Base-by-base conservation (phyloP, 2,797 vertebrate genomes). In the Huso huso region DNA sequence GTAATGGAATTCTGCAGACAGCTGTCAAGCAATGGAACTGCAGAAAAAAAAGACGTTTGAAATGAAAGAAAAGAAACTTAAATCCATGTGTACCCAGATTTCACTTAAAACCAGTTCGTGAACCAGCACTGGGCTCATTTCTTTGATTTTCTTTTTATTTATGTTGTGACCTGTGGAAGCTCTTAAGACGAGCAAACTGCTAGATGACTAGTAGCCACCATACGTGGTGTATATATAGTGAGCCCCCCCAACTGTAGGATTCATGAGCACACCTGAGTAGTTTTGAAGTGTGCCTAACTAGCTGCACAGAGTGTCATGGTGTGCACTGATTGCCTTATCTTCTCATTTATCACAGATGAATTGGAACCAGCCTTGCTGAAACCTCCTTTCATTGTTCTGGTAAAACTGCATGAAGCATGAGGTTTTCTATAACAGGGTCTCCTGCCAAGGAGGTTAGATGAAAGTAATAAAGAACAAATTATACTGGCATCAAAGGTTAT, bases 311-410 rank as follows among this genome's bases (percentile, higher is more conserved):
- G 86, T 90, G 92, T 93, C 94, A 87, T 82, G 80, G 91, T 88
- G 91, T 88, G 90, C 92, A 87, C 92, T 93, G 93, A 95, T 95
- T 94, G 93, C 93, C 93, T 95, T 95, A 95, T 95, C 93, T 93
- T 93, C 91, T 92, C 91, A 96, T 97, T 96, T 95, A 93, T 95
- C 92, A 96, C 94, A 97, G 93, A 92, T 96, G 94, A 94, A 89
- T 95, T 95, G 93, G 92, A 93, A 91, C 93, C 93, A 91, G 87
- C 93, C 94, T 93, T 92, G 93, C 93, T 95, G 93, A 96, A 96
- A 94, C 87, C 86, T 89, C 79, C 91, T 90, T 79, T 89, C 87
- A 91, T 91, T 87, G 87, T 90, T 88, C 91, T 87, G 89, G 87
- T 88, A 88, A 90, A 89, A 93, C 87, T 89, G 86, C 55, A 76